Evolutionary conservation across 2,797 vertebrate genomes (phyloP).

Genomic region (Pygocentrus nattereri): DNA sequence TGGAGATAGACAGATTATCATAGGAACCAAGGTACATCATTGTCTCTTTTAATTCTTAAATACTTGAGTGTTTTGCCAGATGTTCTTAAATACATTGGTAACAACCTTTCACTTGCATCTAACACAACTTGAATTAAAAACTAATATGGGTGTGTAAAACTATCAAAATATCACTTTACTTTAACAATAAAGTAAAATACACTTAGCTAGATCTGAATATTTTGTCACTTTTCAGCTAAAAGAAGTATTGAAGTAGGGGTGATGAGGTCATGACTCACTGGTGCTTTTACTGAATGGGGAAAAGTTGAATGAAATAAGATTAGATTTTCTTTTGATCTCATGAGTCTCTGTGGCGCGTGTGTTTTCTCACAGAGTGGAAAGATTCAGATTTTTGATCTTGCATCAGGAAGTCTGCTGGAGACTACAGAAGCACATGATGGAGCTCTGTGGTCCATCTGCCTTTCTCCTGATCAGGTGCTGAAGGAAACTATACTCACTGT

Average conservation of each 20-base stretch:
- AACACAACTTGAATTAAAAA: too few relatives aligned
- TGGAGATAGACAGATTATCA: slow-evolving; percentile 92
- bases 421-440: slow-evolving; percentile 83
- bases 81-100: too few relatives aligned
- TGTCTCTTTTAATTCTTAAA: not conserved
- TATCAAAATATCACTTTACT: too few relatives aligned
- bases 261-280: not conserved
- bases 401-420: slow-evolving; percentile 90
- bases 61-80: too few relatives aligned
- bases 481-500: not conserved
- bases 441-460: slow-evolving; percentile 90
- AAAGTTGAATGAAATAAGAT: not conserved
- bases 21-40: slow-evolving; percentile 90
- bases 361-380: slow-evolving; percentile 84
- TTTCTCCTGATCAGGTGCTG: slow-evolving; percentile 92
- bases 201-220: too few relatives aligned
- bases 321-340: not conserved
- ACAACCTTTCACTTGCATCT: too few relatives aligned
- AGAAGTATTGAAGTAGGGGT: not conserved
- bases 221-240: not conserved
- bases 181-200: too few relatives aligned
- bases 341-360: not conserved
- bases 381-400: slow-evolving; percentile 93
- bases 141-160: too few relatives aligned
- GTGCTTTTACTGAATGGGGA: not conserved